Base-by-base conservation (phyloP, 1,140 invertebrate species). In the Seison nebaliae region DNA sequence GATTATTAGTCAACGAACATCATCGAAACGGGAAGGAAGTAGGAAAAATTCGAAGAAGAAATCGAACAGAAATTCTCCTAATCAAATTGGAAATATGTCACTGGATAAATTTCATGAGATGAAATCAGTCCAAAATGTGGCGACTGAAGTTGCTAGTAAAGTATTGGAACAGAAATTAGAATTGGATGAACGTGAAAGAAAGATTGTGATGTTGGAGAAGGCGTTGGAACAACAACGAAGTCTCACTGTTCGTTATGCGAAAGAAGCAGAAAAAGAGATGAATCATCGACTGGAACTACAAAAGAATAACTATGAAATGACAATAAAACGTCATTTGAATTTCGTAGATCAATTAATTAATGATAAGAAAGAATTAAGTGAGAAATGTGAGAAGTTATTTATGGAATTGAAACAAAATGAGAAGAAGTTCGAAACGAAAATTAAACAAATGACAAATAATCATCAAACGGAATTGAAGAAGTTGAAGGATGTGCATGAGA, bases 91-190 rank as follows among this genome's bases (percentile, higher is more conserved):
- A n/a, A n/a, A n/a, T n/a, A n/a, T n/a, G n/a, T n/a, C n/a, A 69
- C 69, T 28, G 76, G 75, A 1, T 59, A 79, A 37, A 74, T 88
- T 1, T 83, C 80, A 51, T 51, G 88, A 7, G 63, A 78, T 42
- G 66, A 74, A 42, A 70, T 83, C 14, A 8, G 8, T 32, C n/a
- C 11, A 26, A 26, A 11, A 26, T 11, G n/a, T 11, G 11, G 11
- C n/a, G 24, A 11, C n/a, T n/a, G n/a, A n/a, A n/a, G n/a, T n/a
- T n/a, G n/a, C n/a, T n/a, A n/a, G n/a, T n/a, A 51, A 51, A 11
- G 46, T 59, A n/a, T 36, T 59, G 28, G 47, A 49, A 7, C 53
- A 56, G 43, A 43, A 51, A 16, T 43, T 57, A 7, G 54, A 59
- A 42, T 38, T 59, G 20, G 56, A 60, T 24, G 57, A 59, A 39